Base-by-base conservation (phyloP, 2,113 vertebrate species). In the Cochlearius cochlearius region DNA sequence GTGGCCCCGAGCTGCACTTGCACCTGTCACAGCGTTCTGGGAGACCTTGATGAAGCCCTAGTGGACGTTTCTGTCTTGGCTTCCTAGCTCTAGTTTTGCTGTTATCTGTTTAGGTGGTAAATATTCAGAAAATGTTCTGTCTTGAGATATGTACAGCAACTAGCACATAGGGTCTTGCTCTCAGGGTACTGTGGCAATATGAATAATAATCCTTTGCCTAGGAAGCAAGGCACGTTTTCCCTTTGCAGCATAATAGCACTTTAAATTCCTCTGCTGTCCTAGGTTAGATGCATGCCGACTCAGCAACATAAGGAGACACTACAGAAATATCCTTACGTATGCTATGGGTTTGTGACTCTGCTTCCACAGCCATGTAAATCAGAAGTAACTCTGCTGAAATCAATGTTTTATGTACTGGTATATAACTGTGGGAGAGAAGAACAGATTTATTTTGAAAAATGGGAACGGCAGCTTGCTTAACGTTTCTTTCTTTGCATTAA, bases 241-340 rank as follows among this genome's bases (percentile, higher is more conserved):
- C 50, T 63, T 50, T 86, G 88, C 88, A 80, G 85, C 39, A 38
- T 39, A 60, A 75, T 3, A 64, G 69, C 62, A 83, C 85, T 95
- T 96, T 47, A 90, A 85, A 96, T 97, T 96, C 94, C 63, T 93
- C 29, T 66, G 63, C 85, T 96, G 90, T 90, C 81, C 58, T 32
- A 3, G 69, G 34, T 23, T 76, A 50, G 90, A 64, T 39, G 86
- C 27, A 4, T 58, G 94, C 92, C 3, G 62, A 93, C 92, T 94
- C 93, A 94, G 92, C 87, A 83, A 29, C 64, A 19, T 9, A 11
- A 80, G 88, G 79, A 91, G 55, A 32, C 8, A 11, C 72, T 78
- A 7, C 80, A 87, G 68, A 78, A 81, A 43, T 69, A 60, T 50
- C 71, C 89, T 84, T 81, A 36, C 0, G 4, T 79, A 26, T 75